These are phyloP conservation scores for Fratercula arctica DNA, from an alignment of 2,797 vertebrate species.

Conservation along the genomic window DNA sequence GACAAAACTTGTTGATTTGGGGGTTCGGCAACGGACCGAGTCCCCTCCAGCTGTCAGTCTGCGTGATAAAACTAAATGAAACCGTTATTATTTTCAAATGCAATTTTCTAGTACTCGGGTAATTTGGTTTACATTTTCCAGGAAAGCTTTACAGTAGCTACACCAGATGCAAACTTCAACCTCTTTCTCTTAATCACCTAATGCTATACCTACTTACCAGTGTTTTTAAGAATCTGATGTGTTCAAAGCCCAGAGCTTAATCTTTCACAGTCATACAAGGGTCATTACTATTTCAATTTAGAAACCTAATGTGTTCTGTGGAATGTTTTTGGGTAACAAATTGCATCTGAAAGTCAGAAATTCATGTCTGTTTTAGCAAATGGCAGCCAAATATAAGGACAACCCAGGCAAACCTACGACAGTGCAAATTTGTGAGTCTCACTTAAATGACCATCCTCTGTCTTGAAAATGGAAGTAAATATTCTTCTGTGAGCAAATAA, in stretches of 20 bases:
- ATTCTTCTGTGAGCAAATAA: conserved; percentile 53
- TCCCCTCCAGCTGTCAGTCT: conserved; percentile 47
- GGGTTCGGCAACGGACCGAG: background rate
- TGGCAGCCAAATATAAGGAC: background rate
- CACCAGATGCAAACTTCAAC: conserved; percentile 37
- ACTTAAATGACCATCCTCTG: conserved; percentile 37
- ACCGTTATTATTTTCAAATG: conserved; percentile 28
- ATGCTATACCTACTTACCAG: background rate
- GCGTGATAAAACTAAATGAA: conserved; percentile 27
- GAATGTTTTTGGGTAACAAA: conserved; percentile 8
- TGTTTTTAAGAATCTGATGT: conserved; percentile 33
- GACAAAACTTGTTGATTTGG: conserved; percentile 55
- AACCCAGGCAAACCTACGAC: conserved; percentile 42
- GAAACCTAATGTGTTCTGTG: background rate
- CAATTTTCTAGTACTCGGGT: conserved; percentile 19
- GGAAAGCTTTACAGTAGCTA: conserved; percentile 23
- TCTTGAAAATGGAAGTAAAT: conserved; percentile 59
- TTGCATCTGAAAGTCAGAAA: background rate
- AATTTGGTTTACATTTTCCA: conserved; percentile 59
- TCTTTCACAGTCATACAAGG: conserved; percentile 26
- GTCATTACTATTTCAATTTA: conserved; percentile 43
- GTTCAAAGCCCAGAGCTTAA: conserved; percentile 18
- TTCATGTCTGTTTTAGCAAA: background rate
- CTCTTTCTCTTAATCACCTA: conserved; percentile 26
- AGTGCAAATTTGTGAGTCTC: conserved; percentile 38